These are phyloP conservation scores for Leuctra nigra DNA, from an alignment of 2,888 invertebrate species.

Conservation along the genomic window DNA sequence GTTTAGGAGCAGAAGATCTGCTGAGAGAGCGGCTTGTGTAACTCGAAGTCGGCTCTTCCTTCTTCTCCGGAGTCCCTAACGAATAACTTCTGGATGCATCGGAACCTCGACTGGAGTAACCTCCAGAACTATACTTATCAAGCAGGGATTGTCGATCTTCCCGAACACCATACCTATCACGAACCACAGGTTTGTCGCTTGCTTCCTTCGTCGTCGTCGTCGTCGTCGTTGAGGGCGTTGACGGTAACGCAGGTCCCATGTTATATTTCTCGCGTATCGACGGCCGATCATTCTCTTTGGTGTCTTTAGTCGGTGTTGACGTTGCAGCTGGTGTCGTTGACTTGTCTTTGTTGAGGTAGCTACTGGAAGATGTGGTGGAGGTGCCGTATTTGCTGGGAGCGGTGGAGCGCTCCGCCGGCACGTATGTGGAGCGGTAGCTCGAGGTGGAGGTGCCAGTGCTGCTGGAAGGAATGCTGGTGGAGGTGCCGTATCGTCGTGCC, in stretches of 20 bases:
- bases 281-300: slow-evolving; percentile 19
- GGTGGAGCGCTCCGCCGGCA: background rate
- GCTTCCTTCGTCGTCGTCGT: background rate
- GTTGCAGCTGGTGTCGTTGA: slow-evolving; percentile 2
- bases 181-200: background rate
- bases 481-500: slow-evolving; percentile 11
- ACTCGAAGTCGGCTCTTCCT: slow-evolving; percentile 6
- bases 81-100: slow-evolving; percentile 4
- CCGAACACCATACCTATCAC: too few relatives aligned
- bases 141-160: slow-evolving; percentile 7
- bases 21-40: slow-evolving; percentile 11
- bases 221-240: background rate
- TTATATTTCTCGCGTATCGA: slow-evolving; percentile 22
- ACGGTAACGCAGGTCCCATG: slow-evolving; percentile 10
- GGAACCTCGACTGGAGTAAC: background rate
- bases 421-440: slow-evolving; percentile 6
- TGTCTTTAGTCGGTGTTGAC: slow-evolving; percentile 9
- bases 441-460: slow-evolving; percentile 11
- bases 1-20: slow-evolving; percentile 4
- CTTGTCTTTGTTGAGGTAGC: slow-evolving; percentile 21
- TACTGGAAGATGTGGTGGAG: slow-evolving; percentile 8
- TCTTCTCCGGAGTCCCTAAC: background rate
- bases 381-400: slow-evolving; percentile 3
- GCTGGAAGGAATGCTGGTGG: slow-evolving; percentile 6
- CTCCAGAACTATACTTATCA: slow-evolving; percentile 5